These are phyloP conservation scores for Smutsia gigantea DNA, from an alignment of 2,797 vertebrate species.

Conservation along the genomic window DNA sequence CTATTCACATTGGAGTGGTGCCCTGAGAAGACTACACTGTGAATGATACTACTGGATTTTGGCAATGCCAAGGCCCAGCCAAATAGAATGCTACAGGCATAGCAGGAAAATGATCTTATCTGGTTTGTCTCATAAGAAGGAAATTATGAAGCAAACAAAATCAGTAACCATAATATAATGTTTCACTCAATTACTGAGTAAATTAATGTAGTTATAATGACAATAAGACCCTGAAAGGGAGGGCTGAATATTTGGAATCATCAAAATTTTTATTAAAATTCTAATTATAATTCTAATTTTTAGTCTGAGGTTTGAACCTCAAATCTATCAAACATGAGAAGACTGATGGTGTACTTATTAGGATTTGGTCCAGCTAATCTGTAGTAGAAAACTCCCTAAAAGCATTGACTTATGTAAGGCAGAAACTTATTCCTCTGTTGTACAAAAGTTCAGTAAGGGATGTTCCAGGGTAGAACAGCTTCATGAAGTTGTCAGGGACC, in stretches of 20 bases:
- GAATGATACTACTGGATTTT: neutral
- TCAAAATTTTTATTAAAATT: slow-evolving; percentile 27
- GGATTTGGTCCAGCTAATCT: slow-evolving; percentile 18
- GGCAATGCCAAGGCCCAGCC: neutral
- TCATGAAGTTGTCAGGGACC: neutral
- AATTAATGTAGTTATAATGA: neutral
- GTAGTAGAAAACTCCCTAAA: neutral
- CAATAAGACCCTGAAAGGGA: neutral
- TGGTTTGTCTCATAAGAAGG: neutral
- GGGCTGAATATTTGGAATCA: neutral
- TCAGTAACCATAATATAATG: neutral
- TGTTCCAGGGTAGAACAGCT: neutral
- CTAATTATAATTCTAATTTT: neutral
- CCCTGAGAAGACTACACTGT: neutral
- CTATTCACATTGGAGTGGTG: neutral
- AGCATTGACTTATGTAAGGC: neutral
- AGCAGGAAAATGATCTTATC: neutral
- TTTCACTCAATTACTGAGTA: neutral
- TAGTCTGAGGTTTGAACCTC: neutral
- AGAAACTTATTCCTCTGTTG: neutral
- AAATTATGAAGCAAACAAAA: neutral
- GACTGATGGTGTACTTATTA: neutral
- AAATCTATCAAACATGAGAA: neutral
- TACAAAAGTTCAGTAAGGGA: neutral
- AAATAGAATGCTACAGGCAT: neutral